Conservation (phyloP, 53 echinoderm and acorn worm genomes). For the Glandiceps talaboti region DNA sequence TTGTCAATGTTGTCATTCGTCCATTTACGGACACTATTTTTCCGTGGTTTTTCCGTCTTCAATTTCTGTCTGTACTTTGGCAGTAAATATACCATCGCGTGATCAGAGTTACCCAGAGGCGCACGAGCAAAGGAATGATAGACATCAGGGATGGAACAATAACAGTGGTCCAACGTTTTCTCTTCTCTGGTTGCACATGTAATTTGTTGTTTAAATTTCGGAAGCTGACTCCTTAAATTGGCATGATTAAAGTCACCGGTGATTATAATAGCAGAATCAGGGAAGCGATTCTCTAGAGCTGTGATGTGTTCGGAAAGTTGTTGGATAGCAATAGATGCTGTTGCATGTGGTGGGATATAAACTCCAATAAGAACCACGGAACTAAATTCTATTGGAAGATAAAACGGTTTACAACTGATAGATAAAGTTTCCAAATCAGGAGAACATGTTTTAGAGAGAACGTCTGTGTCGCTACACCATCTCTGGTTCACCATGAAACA, state of each 20-base stretch:
- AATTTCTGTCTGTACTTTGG: constrained; percentile 18
- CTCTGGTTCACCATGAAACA: constrained; percentile 17
- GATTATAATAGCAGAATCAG: constrained; percentile 7
- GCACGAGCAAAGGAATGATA: constrained; percentile 9
- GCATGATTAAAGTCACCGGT: constrained; percentile 19
- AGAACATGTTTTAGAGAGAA: constrained; percentile 17
- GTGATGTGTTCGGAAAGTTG: constrained; percentile 7
- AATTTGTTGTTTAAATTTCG: constrained; percentile 16
- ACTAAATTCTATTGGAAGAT: constrained; percentile 22
- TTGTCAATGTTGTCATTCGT: constrained; percentile 1
- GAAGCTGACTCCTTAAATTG: constrained; percentile 16
- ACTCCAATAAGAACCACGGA: constrained; percentile 11
- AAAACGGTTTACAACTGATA: constrained; percentile 29
- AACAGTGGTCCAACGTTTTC: constrained; percentile 22
- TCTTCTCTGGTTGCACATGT: constrained; percentile 8
- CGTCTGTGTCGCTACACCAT: constrained; percentile 15
- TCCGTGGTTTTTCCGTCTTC: constrained; percentile 12
- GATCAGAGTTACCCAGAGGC: constrained; percentile 21
- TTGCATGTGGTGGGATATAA: constrained; percentile 22
- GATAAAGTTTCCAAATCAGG: constrained; percentile 18
- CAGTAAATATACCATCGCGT: constrained; percentile 11
- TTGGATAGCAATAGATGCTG: constrained; percentile 3
- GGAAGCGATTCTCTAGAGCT: constrained; percentile 5
- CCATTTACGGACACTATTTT: constrained; percentile 6
- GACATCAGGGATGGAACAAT: constrained; percentile 3